phyloP scores from a whole-genome alignment of 2,113 vertebrate species.

The Bagarius yarrelli region DNA sequence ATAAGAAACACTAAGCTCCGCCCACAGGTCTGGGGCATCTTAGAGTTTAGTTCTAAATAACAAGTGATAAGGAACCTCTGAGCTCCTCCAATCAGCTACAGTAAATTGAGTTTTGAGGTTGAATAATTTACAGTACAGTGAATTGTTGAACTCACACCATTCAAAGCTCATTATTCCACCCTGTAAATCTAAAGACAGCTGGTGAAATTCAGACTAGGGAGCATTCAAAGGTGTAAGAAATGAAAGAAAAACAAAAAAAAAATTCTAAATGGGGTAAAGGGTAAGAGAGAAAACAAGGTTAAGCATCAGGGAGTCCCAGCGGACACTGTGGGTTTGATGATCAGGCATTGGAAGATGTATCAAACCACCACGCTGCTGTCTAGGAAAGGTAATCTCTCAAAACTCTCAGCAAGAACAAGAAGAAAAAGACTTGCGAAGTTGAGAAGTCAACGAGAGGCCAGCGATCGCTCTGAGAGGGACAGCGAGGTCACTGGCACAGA shows the following conservation, averaged over 20 bases:
- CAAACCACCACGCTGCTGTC: background rate
- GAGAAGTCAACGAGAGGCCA: background rate
- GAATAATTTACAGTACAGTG: background rate
- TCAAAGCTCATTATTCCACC: conserved; percentile 20
- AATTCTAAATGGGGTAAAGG: background rate
- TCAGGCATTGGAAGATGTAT: background rate
- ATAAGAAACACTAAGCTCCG: too few species aligned
- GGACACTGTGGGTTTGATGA: background rate
- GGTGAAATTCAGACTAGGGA: conserved; percentile 17
- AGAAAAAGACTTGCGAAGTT: background rate
- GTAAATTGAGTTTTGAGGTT: too few species aligned
- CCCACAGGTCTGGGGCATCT: too few species aligned
- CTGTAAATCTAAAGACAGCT: conserved; percentile 16
- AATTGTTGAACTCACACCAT: conserved; percentile 9
- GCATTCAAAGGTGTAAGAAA: background rate
- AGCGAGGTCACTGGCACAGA: background rate
- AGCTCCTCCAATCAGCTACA: too few species aligned
- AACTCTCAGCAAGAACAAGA: background rate
- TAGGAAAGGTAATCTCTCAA: background rate
- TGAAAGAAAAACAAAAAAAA: background rate
- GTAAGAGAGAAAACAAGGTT: background rate
- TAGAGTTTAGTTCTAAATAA: too few species aligned
- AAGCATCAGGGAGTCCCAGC: background rate
- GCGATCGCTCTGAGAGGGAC: background rate
- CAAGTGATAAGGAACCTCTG: too few species aligned